Percentiles rank a stretch among this genome's conserved stretches.
phyloP scores from a whole-genome alignment of 1,140 invertebrate species.

The Meloidogyne floridensis region DNA sequence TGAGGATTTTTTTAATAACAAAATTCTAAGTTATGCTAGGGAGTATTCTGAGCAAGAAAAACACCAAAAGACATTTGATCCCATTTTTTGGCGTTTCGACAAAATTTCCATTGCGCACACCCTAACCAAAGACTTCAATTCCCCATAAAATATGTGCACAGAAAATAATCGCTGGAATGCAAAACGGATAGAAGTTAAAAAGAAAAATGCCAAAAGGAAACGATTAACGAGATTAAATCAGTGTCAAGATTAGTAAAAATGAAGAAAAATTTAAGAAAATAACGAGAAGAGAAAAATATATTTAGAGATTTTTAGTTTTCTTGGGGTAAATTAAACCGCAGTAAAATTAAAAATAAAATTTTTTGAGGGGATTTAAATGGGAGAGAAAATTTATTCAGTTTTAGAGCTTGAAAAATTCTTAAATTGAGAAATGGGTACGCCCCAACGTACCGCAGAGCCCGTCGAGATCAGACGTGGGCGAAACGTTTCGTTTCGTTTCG shows the following conservation, averaged over 20 bases:
- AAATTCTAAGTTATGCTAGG: background rate
- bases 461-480: too few species aligned
- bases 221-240: slow-evolving; percentile 9
- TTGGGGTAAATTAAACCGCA: background rate
- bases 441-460: too few species aligned
- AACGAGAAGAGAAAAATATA: background rate
- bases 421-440: too few species aligned
- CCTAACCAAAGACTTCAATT: background rate
- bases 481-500: too few species aligned
- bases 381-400: too few species aligned
- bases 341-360: too few species aligned
- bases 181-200: background rate
- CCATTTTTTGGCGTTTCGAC: background rate
- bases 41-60: too few species aligned
- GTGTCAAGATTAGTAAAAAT: background rate
- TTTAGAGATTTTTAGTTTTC: background rate
- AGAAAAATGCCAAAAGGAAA: slow-evolving; percentile 1
- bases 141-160: background rate
- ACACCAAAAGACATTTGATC: too few species aligned
- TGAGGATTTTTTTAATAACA: background rate
- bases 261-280: background rate
- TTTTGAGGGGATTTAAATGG: too few species aligned
- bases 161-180: background rate
- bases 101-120: background rate
- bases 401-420: too few species aligned